Base-by-base conservation (phyloP, 2,888 invertebrate genomes). In the Chorisops tibialis region DNA sequence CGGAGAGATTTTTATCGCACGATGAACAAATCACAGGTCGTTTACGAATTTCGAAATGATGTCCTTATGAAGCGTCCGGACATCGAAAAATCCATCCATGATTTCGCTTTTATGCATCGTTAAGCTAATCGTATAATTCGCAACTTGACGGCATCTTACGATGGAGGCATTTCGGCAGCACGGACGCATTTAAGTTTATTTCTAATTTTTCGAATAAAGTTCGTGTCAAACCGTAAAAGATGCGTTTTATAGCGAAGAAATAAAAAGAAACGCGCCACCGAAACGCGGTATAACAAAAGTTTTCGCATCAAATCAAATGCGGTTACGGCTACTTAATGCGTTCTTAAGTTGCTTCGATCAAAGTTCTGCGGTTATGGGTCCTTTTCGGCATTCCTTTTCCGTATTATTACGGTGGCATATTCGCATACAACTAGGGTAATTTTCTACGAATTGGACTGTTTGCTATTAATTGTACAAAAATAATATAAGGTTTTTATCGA, bases 111-210 rank as follows among this genome's bases (percentile, higher is more conserved):
- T 45, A 56, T 56, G 30, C 56, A 45, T 39, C 48, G 30, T 47
- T 54, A 52, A 63, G 48, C 52, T 63, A 59, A 59, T 63, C 59
- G 48, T 54, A 43, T 45, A 24, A 54, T 41, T 14, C 39, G 35
- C 49, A 41, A 59, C 54, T 54, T 60, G 48, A 54, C 59, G 54
- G 59, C 48, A 59, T 63, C 63, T 63, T 63, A 38, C 39, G 47
- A 54, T 39, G n/a, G n/a, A n/a, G 43, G 49, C 24, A 52, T 37
- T 52, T 6, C 38, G 21, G 11, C 12, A 30, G 16, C 6, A 35
- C 56, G n/a, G 4, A 7, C 21, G 43, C 45, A 30, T 9, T 2
- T 11, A 38, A 45, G 45, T 16, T 24, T n/a, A 56, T 43, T 39
- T 39, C 30, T 30, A 45, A 56, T 56, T 22, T n/a, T n/a, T 41